Percentiles rank a stretch among this genome's conserved stretches.
Conservation (phyloP, 1,140 invertebrate species). For the Chironomus striatipennis region DNA sequence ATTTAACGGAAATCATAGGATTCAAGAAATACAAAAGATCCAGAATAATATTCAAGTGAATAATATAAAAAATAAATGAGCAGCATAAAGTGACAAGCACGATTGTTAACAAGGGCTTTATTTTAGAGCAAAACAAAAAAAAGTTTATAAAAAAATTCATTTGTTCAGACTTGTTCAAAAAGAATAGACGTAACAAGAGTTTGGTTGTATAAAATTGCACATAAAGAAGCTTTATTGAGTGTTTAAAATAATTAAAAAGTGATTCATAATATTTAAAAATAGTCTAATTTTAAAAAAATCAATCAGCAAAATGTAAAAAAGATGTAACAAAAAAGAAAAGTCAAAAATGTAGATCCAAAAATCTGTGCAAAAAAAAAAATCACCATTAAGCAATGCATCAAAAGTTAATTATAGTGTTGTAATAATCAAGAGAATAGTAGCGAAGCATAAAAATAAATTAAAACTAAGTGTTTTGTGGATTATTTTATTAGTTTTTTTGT, state of each 20-base stretch:
- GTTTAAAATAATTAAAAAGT: not conserved
- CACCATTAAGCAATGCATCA: not conserved
- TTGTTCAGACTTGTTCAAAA: not conserved
- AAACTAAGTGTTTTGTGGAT: too few relatives aligned
- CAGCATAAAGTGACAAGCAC: too few relatives aligned
- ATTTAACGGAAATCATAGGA: too few relatives aligned
- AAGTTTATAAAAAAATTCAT: constrained; percentile 3
- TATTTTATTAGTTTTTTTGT: too few relatives aligned
- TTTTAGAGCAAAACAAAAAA: not conserved
- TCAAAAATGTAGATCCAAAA: not conserved
- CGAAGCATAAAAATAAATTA: too few relatives aligned
- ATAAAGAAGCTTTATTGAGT: not conserved
- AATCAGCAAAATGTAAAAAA: not conserved
- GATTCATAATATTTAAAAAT: not conserved
- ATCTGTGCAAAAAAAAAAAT: not conserved
- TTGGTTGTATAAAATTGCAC: not conserved
- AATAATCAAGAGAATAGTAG: not conserved
- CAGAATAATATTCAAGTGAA: too few relatives aligned
- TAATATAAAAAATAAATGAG: too few relatives aligned
- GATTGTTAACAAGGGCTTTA: not conserved
- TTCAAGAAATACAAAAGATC: too few relatives aligned
- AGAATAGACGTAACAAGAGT: not conserved
- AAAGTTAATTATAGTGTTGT: not conserved
- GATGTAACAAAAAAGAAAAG: not conserved
- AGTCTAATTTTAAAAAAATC: constrained; percentile 2